Evolutionary conservation across 2,797 vertebrate species (phyloP).

Genomic region (Pelodytes ibericus): DNA sequence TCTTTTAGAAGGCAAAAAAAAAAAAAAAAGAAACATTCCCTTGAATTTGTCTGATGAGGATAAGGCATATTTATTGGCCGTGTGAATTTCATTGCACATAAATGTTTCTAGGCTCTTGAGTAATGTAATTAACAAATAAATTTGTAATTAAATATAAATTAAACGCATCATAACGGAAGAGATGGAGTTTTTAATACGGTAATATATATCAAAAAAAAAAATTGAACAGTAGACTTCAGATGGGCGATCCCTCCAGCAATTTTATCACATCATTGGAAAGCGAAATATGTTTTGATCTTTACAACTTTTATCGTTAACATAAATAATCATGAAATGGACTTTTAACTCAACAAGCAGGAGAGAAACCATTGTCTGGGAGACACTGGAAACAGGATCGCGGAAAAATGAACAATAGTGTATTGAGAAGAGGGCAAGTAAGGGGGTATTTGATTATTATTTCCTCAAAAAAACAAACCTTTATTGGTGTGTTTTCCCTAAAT

Average conservation of each 20-base stretch:
- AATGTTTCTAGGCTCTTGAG: constrained; percentile 28
- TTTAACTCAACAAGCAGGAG: background rate
- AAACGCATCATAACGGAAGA: constrained; percentile 48
- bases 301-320: background rate
- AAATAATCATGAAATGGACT: constrained; percentile 1
- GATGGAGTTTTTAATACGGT: constrained; percentile 30
- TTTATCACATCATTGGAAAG: constrained; percentile 7
- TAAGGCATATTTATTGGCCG: constrained; percentile 30
- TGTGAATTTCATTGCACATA: background rate
- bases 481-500: background rate
- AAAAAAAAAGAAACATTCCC: too few relatives aligned
- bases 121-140: constrained; percentile 51
- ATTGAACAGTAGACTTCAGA: constrained; percentile 9
- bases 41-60: background rate
- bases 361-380: background rate
- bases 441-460: background rate
- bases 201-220: constrained; percentile 26
- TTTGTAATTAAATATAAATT: constrained; percentile 50
- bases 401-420: background rate
- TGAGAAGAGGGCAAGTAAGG: background rate
- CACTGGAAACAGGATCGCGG: background rate
- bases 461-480: too few relatives aligned
- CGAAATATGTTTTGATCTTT: constrained; percentile 20
- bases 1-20: constrained; percentile 21
- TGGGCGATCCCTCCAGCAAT: constrained; percentile 23